These are phyloP conservation scores for Rhipidura dahli DNA, from an alignment of 2,113 vertebrate genomes.

Conservation along the genomic window DNA sequence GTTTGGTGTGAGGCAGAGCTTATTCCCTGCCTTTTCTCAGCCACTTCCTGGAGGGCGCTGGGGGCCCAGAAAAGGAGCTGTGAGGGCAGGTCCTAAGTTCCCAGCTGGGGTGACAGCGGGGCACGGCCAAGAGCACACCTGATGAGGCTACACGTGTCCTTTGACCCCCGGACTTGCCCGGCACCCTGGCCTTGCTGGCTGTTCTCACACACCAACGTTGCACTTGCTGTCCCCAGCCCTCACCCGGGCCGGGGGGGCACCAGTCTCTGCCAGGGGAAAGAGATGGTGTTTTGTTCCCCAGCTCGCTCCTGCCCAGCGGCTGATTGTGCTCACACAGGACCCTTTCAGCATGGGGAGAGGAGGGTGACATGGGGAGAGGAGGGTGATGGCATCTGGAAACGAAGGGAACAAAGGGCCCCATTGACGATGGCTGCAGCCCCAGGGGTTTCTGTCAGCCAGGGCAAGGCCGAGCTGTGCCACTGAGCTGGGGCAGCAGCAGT, in stretches of 20 bases:
- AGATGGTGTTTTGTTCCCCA: slow-evolving; percentile 68
- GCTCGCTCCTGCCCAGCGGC: slow-evolving; percentile 13
- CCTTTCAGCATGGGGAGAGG: slow-evolving; percentile 66
- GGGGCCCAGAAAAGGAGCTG: neutral
- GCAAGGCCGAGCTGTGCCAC: neutral
- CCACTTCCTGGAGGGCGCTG: neutral
- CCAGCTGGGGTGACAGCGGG: neutral
- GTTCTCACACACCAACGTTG: neutral
- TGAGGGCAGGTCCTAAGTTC: neutral
- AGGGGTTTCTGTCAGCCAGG: slow-evolving; percentile 16
- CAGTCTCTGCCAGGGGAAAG: slow-evolving; percentile 34
- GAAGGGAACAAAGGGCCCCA: slow-evolving; percentile 56
- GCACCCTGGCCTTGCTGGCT: neutral
- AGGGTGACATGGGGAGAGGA: slow-evolving; percentile 57
- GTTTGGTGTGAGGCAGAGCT: neutral
- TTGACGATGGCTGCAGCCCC: slow-evolving; percentile 58
- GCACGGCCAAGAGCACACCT: neutral
- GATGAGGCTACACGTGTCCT: neutral
- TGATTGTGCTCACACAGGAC: slow-evolving; percentile 56
- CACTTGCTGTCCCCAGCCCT: slow-evolving; percentile 8
- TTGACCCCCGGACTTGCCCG: neutral
- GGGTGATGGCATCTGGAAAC: slow-evolving; percentile 63
- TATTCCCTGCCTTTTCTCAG: neutral
- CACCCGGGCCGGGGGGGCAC: neutral
- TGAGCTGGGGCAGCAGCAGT: neutral